These are phyloP conservation scores for Drosophila arizonae DNA, from an alignment of 1,140 invertebrate genomes.

Conservation along the genomic window DNA sequence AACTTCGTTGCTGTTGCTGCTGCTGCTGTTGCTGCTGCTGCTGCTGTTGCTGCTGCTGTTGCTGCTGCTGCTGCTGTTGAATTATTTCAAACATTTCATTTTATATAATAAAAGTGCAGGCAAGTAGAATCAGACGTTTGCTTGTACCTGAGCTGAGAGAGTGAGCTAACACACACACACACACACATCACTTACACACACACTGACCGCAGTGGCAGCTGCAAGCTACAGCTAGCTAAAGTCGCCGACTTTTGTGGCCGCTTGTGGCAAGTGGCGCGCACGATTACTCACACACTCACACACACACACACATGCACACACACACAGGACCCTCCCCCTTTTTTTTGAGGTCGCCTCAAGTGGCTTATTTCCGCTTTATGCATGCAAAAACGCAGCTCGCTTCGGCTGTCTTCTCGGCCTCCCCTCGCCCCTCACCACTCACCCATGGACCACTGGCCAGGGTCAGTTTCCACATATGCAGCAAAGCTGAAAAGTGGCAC, in stretches of 20 bases:
- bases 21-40: slow-evolving; percentile 8
- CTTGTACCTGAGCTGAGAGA: slow-evolving; percentile 16
- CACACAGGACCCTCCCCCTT: background rate
- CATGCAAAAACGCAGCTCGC: slow-evolving; percentile 30
- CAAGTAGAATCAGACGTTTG: slow-evolving; percentile 14
- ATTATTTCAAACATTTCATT: slow-evolving; percentile 75
- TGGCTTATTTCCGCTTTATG: slow-evolving; percentile 79
- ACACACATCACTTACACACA: background rate
- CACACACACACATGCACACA: slow-evolving; percentile 24
- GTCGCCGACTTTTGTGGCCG: slow-evolving; percentile 36
- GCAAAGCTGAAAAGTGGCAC: slow-evolving; percentile 57
- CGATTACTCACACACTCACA: slow-evolving; percentile 55
- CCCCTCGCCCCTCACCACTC: too few relatives aligned
- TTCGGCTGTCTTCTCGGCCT: too few relatives aligned
- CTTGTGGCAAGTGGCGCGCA: slow-evolving; percentile 66
- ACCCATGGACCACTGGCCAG: slow-evolving; percentile 2
- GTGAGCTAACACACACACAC: background rate
- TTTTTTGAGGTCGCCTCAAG: slow-evolving; percentile 75
- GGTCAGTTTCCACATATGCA: slow-evolving; percentile 64
- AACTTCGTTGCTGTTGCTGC: slow-evolving; percentile 17
- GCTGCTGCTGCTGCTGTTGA: slow-evolving; percentile 48
- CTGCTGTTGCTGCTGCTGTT: slow-evolving; percentile 29
- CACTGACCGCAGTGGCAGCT: slow-evolving; percentile 20
- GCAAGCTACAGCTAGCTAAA: slow-evolving; percentile 15
- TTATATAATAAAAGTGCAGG: slow-evolving; percentile 44